Conservation (phyloP, 2,113 vertebrate genomes). For the Bolborhynchus lineola region DNA sequence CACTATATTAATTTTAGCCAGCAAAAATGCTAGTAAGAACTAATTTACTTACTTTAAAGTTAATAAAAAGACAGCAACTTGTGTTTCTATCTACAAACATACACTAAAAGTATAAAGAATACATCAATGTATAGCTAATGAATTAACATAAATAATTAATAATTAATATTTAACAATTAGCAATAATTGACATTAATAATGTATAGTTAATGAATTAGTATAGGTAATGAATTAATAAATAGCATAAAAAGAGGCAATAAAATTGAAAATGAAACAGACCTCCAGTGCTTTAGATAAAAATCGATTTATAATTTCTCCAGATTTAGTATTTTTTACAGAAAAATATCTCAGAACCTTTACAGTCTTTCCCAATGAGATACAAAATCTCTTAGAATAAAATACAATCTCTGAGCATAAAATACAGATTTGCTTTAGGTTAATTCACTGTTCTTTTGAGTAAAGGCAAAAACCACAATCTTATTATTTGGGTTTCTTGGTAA, state of each 20-base stretch:
- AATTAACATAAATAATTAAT: slow-evolving; percentile 1
- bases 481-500: slow-evolving; percentile 8
- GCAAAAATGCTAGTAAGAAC: background rate
- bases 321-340: background rate
- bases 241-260: background rate
- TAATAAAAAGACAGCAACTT: background rate
- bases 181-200: background rate
- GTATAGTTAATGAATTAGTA: background rate
- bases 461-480: background rate
- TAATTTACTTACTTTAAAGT: background rate
- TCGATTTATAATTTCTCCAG: background rate
- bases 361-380: background rate
- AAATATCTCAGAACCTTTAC: background rate
- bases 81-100: background rate
- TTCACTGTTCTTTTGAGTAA: background rate
- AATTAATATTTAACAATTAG: slow-evolving; percentile 21
- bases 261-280: background rate
- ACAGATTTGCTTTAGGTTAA: slow-evolving; percentile 23
- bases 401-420: background rate
- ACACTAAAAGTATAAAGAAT: background rate
- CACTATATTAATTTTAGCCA: background rate
- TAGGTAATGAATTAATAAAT: slow-evolving; percentile 3
- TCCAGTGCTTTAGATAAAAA: background rate
- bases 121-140: background rate
- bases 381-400: background rate